phyloP scores from a whole-genome alignment of 1,140 invertebrate genomes.

The Meloidogyne floridensis region DNA sequence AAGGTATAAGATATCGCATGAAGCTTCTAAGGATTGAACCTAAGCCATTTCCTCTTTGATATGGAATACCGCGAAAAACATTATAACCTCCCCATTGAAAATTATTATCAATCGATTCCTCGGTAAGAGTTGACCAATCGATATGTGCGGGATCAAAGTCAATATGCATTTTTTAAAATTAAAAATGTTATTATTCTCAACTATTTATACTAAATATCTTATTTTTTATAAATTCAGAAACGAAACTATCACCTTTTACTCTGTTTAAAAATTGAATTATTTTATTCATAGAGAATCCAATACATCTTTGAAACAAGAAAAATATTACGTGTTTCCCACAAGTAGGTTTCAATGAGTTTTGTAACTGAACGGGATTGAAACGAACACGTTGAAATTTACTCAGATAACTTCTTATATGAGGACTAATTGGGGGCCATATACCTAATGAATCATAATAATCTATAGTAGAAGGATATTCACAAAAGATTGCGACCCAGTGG shows the following conservation, averaged over 20 bases:
- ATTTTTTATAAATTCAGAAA: too few relatives aligned
- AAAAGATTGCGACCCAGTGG: not conserved
- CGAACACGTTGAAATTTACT: not conserved
- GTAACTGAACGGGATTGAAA: not conserved
- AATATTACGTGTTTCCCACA: slow-evolving; percentile 14
- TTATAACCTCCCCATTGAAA: too few relatives aligned
- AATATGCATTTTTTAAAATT: slow-evolving; percentile 19
- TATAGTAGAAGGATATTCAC: not conserved
- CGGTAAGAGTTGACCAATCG: slow-evolving; percentile 4
- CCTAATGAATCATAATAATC: slow-evolving; percentile 17
- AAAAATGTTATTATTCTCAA: too few relatives aligned
- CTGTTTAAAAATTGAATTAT: not conserved
- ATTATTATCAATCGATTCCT: too few relatives aligned
- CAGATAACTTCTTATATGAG: not conserved
- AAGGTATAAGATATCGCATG: too few relatives aligned
- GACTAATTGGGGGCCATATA: too few relatives aligned
- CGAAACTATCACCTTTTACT: not conserved
- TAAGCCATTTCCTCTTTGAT: too few relatives aligned
- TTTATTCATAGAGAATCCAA: slow-evolving; percentile 4
- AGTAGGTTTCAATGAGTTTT: not conserved
- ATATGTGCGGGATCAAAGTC: slow-evolving; percentile 12
- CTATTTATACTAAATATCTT: slow-evolving; percentile 24
- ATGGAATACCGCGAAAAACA: too few relatives aligned
- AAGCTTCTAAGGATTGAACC: too few relatives aligned
- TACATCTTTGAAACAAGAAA: not conserved